These are phyloP conservation scores for Bellardia pandia DNA, from an alignment of 2,888 invertebrate genomes.

Conservation along the genomic window DNA sequence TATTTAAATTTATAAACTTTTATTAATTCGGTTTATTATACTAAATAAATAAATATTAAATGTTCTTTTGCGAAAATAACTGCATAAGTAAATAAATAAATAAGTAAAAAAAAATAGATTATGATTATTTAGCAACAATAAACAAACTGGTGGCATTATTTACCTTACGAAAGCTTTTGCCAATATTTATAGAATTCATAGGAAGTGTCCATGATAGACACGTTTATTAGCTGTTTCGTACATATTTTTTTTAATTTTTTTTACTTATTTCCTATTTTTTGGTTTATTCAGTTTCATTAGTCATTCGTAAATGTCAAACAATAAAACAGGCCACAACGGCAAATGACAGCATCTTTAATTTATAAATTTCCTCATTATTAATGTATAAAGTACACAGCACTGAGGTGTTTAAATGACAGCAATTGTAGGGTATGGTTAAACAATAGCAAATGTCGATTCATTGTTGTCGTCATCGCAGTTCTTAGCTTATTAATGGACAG, in stretches of 20 bases:
- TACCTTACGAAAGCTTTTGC: conserved; percentile 35
- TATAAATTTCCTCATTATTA: conserved; percentile 16
- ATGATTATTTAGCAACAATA: not conserved
- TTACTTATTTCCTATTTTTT: not conserved
- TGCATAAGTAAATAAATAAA: not conserved
- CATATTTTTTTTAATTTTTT: not conserved
- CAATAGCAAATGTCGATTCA: not conserved
- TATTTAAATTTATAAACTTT: not conserved
- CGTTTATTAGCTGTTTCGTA: conserved; percentile 12
- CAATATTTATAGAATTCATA: conserved; percentile 32
- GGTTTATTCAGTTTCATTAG: conserved; percentile 43
- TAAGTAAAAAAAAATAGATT: not conserved
- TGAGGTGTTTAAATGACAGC: conserved; percentile 7
- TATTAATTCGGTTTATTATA: not conserved
- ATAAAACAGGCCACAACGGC: not conserved
- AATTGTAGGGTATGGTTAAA: not conserved
- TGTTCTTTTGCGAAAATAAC: not conserved
- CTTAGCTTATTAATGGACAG: conserved; percentile 2
- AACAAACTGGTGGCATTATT: conserved; percentile 36
- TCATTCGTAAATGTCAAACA: conserved; percentile 14
- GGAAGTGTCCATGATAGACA: conserved; percentile 48
- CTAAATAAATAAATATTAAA: not conserved
- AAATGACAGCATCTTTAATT: conserved; percentile 15
- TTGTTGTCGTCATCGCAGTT: conserved; percentile 3
- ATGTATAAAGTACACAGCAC: not conserved